Evolutionary conservation across 2,113 vertebrate species (phyloP), one percentile per base, ranked within the genome.

Genomic region (Xiphophorus hellerii): DNA sequence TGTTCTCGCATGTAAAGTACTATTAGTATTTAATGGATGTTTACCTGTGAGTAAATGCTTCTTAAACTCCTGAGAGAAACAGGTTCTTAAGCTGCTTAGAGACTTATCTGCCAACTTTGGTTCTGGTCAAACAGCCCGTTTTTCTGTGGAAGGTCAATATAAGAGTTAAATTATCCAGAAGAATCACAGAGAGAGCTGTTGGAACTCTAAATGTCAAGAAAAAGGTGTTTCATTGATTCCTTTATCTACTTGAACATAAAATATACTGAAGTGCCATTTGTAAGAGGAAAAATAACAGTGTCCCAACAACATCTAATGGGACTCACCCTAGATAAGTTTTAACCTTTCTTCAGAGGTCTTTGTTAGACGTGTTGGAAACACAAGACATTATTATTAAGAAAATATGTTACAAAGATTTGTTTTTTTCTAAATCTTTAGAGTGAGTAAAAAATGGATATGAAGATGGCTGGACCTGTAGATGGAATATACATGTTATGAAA

Each of bases 181-280:
- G 20, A 69, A 27, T 44, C 27, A 22, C 15, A 48, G 39, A 5
- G 7, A 28, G 65, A 29, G 66, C 42, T 29, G 42, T 39, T 68
- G 27, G 39, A 69, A 69, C 22, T 31, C 11, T 54, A 69, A 69
- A 69, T 54, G 44, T 48, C 65, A 67, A 67, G 65, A 67, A 28
- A 66, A 66, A 22, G 25, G 13, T 11, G 25, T n/a, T 51, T 51
- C 39, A 69, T 31, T 51, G 67, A 31, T 54, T 69, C 2, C 29
- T 54, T 69, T 54, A 69, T 69, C 67, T 69, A 14, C 29, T 54
- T 51, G 15, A 42, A 51, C 42, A 30, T 31, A 29, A 30, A 69
- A 48, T 30, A 29, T 8, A 22, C 28, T 29, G 14, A 42, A 68
- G 14, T 15, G 1, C 15, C 15, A 17, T 54, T 51, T 69, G 4